Evolutionary conservation across 2,888 invertebrate genomes (phyloP).

Genomic region (Tinea semifulvella): DNA sequence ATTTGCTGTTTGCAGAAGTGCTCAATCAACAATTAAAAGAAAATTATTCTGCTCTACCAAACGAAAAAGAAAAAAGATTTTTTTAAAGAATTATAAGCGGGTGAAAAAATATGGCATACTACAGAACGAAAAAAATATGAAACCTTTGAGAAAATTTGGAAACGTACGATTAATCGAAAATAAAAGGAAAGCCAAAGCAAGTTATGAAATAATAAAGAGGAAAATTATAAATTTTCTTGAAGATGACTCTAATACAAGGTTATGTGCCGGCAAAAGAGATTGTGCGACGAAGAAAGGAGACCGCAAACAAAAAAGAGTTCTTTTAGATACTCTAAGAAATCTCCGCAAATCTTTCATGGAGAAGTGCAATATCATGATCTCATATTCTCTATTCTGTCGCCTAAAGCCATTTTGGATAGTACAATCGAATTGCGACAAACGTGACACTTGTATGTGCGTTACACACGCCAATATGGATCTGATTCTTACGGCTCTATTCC

Average conservation of each 20-base stretch:
- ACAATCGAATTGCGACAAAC: too few species aligned
- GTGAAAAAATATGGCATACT: slow-evolving; percentile 17
- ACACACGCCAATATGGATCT: too few species aligned
- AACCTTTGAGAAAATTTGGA: slow-evolving; percentile 19
- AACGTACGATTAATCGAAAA: slow-evolving; percentile 16
- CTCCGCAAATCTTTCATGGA: slow-evolving; percentile 16
- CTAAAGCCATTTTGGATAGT: too few species aligned
- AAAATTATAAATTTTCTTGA: slow-evolving; percentile 18
- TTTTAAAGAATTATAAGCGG: slow-evolving; percentile 16
- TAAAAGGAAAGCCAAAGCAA: slow-evolving; percentile 14
- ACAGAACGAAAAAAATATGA: slow-evolving; percentile 21
- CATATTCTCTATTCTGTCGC: too few species aligned
- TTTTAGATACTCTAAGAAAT: slow-evolving; percentile 15
- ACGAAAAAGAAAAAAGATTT: slow-evolving; percentile 17
- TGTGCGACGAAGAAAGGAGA: slow-evolving; percentile 15
- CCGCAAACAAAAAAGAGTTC: slow-evolving; percentile 15
- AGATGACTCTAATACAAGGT: slow-evolving; percentile 20
- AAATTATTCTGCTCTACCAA: slow-evolving; percentile 18
- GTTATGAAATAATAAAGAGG: slow-evolving; percentile 16
- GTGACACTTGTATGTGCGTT: too few species aligned
- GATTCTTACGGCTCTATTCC: too few species aligned
- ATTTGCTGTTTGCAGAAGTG: slow-evolving; percentile 18
- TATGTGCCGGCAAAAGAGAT: slow-evolving; percentile 20
- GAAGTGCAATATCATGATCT: slow-evolving; percentile 1
- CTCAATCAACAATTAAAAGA: slow-evolving; percentile 18